Percentiles rank a stretch among this genome's conserved stretches.
These are phyloP conservation scores for Zapornia atra DNA, from an alignment of 2,113 vertebrate species.

Conservation along the genomic window DNA sequence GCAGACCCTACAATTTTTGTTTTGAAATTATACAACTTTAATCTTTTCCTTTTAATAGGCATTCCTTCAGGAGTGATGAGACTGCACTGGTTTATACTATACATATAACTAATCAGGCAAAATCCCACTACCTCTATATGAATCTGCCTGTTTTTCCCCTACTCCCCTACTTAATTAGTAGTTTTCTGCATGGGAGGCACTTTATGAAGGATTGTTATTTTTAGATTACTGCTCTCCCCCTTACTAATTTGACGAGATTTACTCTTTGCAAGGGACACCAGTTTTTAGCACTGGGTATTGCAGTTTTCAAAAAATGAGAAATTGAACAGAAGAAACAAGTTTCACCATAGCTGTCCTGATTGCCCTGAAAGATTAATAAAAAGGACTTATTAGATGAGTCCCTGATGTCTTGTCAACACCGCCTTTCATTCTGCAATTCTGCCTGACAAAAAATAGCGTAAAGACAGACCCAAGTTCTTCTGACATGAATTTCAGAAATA, in stretches of 20 bases:
- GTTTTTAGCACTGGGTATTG: background rate
- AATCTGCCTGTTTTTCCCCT: background rate
- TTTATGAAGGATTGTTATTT: background rate
- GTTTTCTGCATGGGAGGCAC: background rate
- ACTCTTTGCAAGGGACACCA: background rate
- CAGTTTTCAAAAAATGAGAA: background rate
- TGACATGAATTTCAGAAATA: background rate
- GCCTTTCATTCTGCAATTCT: background rate
- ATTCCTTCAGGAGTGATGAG: background rate
- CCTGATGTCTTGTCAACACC: background rate
- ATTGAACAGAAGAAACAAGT: background rate
- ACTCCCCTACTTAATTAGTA: background rate
- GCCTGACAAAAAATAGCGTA: background rate
- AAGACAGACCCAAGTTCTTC: background rate
- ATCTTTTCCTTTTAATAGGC: background rate
- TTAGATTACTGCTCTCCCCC: background rate
- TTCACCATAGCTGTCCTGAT: background rate
- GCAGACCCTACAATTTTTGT: background rate
- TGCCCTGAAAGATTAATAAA: background rate
- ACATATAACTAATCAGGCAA: background rate
- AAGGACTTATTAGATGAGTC: background rate
- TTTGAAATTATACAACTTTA: background rate
- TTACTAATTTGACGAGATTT: background rate
- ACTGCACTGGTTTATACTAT: background rate
- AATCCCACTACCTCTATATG: background rate